Percentiles rank a stretch among this genome's conserved stretches.
These are phyloP conservation scores for Aplocera efformata DNA, from an alignment of 2,888 invertebrate species.

Conservation along the genomic window DNA sequence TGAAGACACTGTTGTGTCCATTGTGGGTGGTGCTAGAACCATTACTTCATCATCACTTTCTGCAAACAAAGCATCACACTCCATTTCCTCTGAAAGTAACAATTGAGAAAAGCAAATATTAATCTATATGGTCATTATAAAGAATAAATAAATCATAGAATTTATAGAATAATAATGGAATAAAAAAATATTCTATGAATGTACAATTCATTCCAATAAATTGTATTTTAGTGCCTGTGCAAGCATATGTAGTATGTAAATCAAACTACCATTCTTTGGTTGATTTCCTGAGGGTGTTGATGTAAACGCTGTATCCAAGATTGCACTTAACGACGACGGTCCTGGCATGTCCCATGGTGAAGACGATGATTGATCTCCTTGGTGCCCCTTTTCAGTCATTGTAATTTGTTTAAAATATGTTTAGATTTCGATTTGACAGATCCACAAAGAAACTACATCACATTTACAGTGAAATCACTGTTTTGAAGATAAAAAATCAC, in stretches of 20 bases:
- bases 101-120: slow-evolving; percentile 15
- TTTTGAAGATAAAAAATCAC: neutral
- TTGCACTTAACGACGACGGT: slow-evolving; percentile 81
- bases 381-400: slow-evolving; percentile 69
- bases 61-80: slow-evolving; percentile 83
- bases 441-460: slow-evolving; percentile 25
- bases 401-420: slow-evolving; percentile 14
- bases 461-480: slow-evolving; percentile 6
- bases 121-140: neutral
- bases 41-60: slow-evolving; percentile 83
- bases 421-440: no score
- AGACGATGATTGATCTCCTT: slow-evolving; percentile 58
- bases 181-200: no score
- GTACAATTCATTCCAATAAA: no score
- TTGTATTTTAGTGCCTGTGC: neutral
- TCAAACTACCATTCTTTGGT: slow-evolving; percentile 56
- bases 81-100: slow-evolving; percentile 80
- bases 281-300: slow-evolving; percentile 72
- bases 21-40: slow-evolving; percentile 50
- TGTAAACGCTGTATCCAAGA: slow-evolving; percentile 83
- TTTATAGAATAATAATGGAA: no score
- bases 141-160: neutral
- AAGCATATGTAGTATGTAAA: neutral
- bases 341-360: slow-evolving; percentile 71
- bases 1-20: slow-evolving; percentile 38